Conservation (phyloP, 2,797 vertebrate genomes). For the Sebastes goodei region DNA sequence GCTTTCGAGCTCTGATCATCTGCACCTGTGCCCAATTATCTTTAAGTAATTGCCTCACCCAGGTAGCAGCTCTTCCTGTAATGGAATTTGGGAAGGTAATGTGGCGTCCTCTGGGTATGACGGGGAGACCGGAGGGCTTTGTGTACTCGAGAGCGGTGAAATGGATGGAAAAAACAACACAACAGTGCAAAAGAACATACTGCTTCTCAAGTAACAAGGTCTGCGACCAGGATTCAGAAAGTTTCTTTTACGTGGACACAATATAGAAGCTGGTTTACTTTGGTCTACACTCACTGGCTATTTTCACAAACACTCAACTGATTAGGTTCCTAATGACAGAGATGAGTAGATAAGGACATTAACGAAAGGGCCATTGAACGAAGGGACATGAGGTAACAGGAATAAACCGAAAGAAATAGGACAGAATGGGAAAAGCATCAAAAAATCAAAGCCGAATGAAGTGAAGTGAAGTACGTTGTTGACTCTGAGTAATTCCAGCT, state of each 20-base stretch:
- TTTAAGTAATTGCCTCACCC: conserved; percentile 74
- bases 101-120: conserved; percentile 49
- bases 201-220: conserved; percentile 1
- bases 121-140: conserved; percentile 22
- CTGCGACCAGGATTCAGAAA: not conserved
- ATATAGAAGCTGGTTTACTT: not conserved
- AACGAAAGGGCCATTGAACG: not conserved
- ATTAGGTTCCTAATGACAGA: not conserved
- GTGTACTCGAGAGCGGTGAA: conserved; percentile 23
- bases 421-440: not conserved
- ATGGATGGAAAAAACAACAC: conserved; percentile 15
- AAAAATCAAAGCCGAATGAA: conserved; percentile 28
- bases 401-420: not conserved
- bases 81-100: conserved; percentile 71
- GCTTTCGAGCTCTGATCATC: conserved; percentile 72
- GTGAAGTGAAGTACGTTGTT: conserved; percentile 35
- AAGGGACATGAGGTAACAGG: not conserved
- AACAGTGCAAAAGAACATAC: not conserved
- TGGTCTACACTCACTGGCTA: not conserved
- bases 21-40: conserved; percentile 82
- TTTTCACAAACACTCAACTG: not conserved
- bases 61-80: conserved; percentile 65
- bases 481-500: conserved; percentile 62
- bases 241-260: not conserved
- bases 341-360: not conserved